Conservation (phyloP, 2,888 invertebrate species). For the Cactoblastis cactorum region DNA sequence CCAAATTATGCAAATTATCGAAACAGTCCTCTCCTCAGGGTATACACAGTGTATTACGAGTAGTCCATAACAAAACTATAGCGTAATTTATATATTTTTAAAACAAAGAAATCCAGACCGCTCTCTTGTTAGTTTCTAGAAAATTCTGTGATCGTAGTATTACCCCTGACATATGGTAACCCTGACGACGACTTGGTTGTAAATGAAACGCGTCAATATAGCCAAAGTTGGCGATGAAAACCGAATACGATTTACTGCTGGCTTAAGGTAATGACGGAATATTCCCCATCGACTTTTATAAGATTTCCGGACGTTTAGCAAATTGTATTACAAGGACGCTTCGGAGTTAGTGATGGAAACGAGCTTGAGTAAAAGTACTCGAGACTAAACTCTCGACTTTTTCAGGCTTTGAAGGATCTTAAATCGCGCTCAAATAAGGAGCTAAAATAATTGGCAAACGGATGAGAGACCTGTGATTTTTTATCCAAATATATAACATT, state of each 20-base stretch:
- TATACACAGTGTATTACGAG: too few species aligned
- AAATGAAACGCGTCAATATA: conserved; percentile 32
- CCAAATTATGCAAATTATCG: too few species aligned
- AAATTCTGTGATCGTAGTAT: neutral
- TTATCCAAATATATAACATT: too few species aligned
- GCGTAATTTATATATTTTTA: too few species aligned
- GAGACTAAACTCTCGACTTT: too few species aligned
- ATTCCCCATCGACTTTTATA: conserved; percentile 47
- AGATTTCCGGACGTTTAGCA: conserved; percentile 20
- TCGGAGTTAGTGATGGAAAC: neutral
- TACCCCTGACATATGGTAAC: neutral
- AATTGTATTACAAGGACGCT: conserved; percentile 23
- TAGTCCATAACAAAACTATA: too few species aligned
- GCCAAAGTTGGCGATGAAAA: conserved; percentile 46
- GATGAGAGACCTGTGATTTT: too few species aligned
- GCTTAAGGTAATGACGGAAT: conserved; percentile 57
- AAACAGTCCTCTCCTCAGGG: too few species aligned
- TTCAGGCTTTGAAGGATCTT: too few species aligned
- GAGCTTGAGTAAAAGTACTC: neutral
- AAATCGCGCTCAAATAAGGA: neutral
- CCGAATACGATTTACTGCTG: conserved; percentile 48
- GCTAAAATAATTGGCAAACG: too few species aligned
- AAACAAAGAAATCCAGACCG: neutral
- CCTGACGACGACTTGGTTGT: neutral
- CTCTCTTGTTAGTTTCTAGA: neutral